Evolutionary conservation across 2,888 invertebrate species (phyloP).

Genomic region (Ptychoptera contaminata): DNA sequence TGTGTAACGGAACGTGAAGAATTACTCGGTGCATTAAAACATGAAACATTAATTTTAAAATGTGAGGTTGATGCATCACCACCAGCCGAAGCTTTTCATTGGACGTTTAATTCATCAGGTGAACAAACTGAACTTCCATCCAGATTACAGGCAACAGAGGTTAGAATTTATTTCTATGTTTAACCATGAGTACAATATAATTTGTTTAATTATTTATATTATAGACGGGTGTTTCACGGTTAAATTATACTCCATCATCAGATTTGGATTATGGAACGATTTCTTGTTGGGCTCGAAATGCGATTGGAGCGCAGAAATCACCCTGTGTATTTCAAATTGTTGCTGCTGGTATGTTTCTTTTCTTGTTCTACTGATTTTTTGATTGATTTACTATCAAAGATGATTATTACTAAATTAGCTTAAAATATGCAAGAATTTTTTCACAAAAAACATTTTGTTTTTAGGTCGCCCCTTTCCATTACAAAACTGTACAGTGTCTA

Average conservation of each 20-base stretch:
- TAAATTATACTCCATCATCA: conserved; percentile 73
- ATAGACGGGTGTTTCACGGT: conserved; percentile 34
- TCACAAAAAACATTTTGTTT: conserved; percentile 13
- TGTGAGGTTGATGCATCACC: conserved; percentile 84
- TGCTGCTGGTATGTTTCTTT: conserved; percentile 49
- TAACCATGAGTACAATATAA: neutral
- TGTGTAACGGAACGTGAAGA: conserved; percentile 65
- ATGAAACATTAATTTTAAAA: conserved; percentile 70
- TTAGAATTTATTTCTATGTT: conserved; percentile 15
- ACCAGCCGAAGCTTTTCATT: conserved; percentile 66
- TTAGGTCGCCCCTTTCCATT: conserved; percentile 77
- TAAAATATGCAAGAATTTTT: neutral
- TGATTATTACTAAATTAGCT: neutral
- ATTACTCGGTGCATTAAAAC: conserved; percentile 71
- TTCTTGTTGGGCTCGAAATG: conserved; percentile 72
- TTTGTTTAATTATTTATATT: neutral
- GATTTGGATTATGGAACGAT: conserved; percentile 87
- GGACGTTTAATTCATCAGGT: conserved; percentile 87
- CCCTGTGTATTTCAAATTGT: conserved; percentile 79
- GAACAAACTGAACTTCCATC: conserved; percentile 67
- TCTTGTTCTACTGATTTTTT: neutral
- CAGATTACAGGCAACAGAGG: conserved; percentile 35
- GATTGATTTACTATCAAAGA: neutral
- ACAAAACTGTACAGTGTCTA: conserved; percentile 75
- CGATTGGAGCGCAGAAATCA: conserved; percentile 65